Percentiles rank a stretch among this genome's conserved stretches.
Evolutionary conservation across 1,140 invertebrate genomes (phyloP).

Genomic region (Nixonia krombeini): DNA sequence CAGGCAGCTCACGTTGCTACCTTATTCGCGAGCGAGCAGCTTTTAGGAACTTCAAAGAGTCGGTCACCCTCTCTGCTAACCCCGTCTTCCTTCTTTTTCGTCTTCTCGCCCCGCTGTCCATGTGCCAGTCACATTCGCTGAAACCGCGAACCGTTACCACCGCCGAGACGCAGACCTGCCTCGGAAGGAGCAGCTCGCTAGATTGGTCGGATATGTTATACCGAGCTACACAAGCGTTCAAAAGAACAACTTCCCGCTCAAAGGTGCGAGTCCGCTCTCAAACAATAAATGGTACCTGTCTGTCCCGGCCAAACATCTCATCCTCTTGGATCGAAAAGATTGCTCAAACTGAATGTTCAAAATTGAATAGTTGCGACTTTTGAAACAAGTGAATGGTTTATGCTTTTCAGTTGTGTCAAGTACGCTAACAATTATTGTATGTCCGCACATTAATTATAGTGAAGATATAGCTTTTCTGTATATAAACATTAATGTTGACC

Average conservation of each 20-base stretch:
- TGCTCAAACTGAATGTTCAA: too few relatives aligned
- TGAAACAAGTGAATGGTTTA: too few relatives aligned
- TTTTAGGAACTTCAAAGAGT: slow-evolving; percentile 67
- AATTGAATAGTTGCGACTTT: too few relatives aligned
- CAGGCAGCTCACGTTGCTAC: slow-evolving; percentile 21
- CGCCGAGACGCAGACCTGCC: background rate
- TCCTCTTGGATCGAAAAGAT: too few relatives aligned
- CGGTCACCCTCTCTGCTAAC: slow-evolving; percentile 22
- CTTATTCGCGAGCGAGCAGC: slow-evolving; percentile 47
- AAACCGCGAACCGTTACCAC: slow-evolving; percentile 38
- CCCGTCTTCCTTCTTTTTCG: slow-evolving; percentile 40
- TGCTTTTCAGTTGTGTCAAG: too few relatives aligned
- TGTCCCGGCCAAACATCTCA: too few relatives aligned
- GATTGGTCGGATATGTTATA: slow-evolving; percentile 33
- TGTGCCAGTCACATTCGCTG: slow-evolving; percentile 18
- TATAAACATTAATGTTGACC: too few relatives aligned
- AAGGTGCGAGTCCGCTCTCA: too few relatives aligned
- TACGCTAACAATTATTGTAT: too few relatives aligned
- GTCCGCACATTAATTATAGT: too few relatives aligned
- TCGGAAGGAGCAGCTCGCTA: slow-evolving; percentile 23
- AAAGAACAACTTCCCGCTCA: slow-evolving; percentile 35
- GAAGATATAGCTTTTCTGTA: too few relatives aligned
- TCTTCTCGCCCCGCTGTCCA: slow-evolving; percentile 15
- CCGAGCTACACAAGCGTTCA: slow-evolving; percentile 29
- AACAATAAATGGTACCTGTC: too few relatives aligned